Conservation (phyloP, 2,113 vertebrate genomes). For the Nicator chloris region DNA sequence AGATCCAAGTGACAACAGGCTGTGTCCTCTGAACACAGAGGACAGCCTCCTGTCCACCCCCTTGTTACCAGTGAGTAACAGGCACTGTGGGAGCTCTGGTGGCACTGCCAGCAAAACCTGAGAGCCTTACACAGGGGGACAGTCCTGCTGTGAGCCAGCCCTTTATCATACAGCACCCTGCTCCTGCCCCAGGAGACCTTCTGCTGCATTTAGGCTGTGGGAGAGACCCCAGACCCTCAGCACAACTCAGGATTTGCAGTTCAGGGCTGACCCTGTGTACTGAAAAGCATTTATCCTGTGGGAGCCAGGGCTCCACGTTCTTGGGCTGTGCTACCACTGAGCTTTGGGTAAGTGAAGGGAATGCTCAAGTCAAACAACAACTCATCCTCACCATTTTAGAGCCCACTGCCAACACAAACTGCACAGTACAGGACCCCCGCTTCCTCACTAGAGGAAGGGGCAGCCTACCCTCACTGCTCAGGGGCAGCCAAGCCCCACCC, state of each 20-base stretch:
- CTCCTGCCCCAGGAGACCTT: not conserved
- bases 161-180: not conserved
- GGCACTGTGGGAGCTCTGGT: not conserved
- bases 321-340: not conserved
- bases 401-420: not conserved
- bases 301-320: fast-evolving
- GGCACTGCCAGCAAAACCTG: not conserved
- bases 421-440: not conserved
- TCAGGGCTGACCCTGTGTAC: not conserved
- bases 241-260: not conserved
- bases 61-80: not conserved
- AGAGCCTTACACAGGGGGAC: not conserved
- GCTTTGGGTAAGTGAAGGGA: not conserved
- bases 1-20: not conserved
- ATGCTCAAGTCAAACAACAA: not conserved
- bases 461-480: too few species aligned
- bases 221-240: not conserved
- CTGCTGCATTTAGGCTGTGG: not conserved
- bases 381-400: not conserved
- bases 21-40: fast-evolving
- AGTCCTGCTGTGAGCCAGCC: not conserved
- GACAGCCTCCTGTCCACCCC: not conserved
- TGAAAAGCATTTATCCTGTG: not conserved
- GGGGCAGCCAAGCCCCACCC: not conserved
- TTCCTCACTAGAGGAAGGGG: not conserved